Evolutionary conservation across 2,797 vertebrate genomes (phyloP).

Genomic region (Toxotes lorentzi): DNA sequence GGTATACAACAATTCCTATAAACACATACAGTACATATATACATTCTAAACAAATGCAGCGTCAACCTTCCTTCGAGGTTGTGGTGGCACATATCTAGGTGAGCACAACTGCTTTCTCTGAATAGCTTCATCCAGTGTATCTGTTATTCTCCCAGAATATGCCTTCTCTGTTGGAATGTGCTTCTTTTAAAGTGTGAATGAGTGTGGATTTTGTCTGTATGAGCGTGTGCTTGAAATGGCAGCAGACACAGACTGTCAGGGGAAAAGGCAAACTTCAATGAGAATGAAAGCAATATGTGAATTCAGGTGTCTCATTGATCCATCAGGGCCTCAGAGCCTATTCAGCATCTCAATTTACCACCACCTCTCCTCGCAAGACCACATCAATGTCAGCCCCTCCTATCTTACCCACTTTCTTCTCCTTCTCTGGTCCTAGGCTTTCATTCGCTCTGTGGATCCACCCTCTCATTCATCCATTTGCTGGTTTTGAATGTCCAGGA

Average conservation of each 20-base stretch:
- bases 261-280: slow-evolving; percentile 60
- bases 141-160: slow-evolving; percentile 17
- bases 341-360: slow-evolving; percentile 77
- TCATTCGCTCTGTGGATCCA: slow-evolving; percentile 29
- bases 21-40: not conserved
- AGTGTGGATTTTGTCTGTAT: slow-evolving; percentile 49
- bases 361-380: slow-evolving; percentile 57
- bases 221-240: slow-evolving; percentile 44
- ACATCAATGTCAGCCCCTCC: slow-evolving; percentile 52
- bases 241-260: slow-evolving; percentile 53
- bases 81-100: not conserved
- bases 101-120: not conserved
- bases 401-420: slow-evolving; percentile 13
- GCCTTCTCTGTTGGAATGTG: slow-evolving; percentile 10
- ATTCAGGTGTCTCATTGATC: slow-evolving; percentile 76
- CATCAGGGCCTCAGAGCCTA: slow-evolving; percentile 60
- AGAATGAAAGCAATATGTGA: slow-evolving; percentile 66
- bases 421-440: slow-evolving; percentile 28
- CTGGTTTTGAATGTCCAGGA: slow-evolving; percentile 34
- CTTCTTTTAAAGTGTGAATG: slow-evolving; percentile 33
- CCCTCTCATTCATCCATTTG: slow-evolving; percentile 36
- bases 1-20: not conserved
- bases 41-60: too few species aligned
- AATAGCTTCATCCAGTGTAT: slow-evolving; percentile 15
- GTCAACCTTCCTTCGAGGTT: too few species aligned